These are phyloP conservation scores for Zaprionus gabonicus DNA, from an alignment of 1,140 invertebrate species.

Conservation along the genomic window DNA sequence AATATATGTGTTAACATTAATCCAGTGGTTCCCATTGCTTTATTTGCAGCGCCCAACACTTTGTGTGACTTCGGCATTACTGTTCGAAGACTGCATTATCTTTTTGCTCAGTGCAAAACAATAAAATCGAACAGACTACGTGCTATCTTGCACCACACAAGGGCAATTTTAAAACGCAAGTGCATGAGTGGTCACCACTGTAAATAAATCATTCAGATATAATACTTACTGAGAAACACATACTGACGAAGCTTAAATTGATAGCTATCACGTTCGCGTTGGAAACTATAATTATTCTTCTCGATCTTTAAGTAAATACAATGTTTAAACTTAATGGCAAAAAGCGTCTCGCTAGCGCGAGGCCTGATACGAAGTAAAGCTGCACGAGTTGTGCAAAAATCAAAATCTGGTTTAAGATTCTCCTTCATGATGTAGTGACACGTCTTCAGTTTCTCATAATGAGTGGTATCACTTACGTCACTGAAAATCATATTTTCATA, in stretches of 20 bases:
- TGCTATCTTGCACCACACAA: too few species aligned
- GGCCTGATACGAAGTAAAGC: neutral
- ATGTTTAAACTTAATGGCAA: constrained; percentile 22
- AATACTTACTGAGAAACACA: constrained; percentile 23
- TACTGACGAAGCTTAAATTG: constrained; percentile 24
- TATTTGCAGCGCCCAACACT: too few species aligned
- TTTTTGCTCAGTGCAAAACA: too few species aligned
- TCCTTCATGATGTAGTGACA: constrained; percentile 21
- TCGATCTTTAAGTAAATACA: constrained; percentile 15
- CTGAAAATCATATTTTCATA: neutral
- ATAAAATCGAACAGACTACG: too few species aligned
- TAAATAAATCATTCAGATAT: neutral
- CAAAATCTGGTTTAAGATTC: neutral
- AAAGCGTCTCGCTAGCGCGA: neutral
- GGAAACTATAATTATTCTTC: fast-evolving
- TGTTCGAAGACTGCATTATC: too few species aligned
- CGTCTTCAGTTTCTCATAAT: constrained; percentile 13
- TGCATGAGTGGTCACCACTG: too few species aligned
- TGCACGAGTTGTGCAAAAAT: constrained; percentile 27
- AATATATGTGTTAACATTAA: too few species aligned
- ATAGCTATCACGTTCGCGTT: neutral
- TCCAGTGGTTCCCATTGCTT: too few species aligned
- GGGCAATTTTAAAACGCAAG: too few species aligned
- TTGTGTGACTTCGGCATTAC: too few species aligned
- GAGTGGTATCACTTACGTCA: neutral